Evolutionary conservation across 2,888 invertebrate genomes (phyloP).

Genomic region (Apodemia mormo): DNA sequence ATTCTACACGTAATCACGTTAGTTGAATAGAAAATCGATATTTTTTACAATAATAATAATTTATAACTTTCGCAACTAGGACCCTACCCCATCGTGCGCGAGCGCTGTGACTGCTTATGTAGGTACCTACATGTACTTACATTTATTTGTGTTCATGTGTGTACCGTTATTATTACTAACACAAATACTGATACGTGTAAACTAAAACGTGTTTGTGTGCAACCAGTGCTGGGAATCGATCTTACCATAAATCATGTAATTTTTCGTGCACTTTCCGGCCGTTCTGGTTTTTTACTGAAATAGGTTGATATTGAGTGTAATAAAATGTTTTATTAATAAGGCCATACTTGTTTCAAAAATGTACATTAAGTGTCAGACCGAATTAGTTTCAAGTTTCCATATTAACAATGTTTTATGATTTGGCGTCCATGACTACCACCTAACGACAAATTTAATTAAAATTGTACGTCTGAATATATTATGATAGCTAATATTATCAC

Average conservation of each 20-base stretch:
- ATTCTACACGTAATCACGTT: too few species aligned
- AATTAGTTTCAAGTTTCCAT: constrained; percentile 12
- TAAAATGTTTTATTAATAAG: constrained; percentile 50
- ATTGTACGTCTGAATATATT: too few species aligned
- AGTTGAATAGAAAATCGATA: not conserved
- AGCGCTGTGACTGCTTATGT: constrained; percentile 57
- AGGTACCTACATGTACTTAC: constrained; percentile 39
- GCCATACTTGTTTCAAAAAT: constrained; percentile 11
- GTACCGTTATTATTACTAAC: constrained; percentile 65
- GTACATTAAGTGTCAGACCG: not conserved
- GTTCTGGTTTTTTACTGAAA: constrained; percentile 36
- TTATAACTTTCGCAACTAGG: constrained; percentile 48
- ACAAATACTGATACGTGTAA: constrained; percentile 50
- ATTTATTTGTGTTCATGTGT: constrained; percentile 46
- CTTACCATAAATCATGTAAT: constrained; percentile 53
- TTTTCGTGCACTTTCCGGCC: constrained; percentile 61
- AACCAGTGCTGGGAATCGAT: constrained; percentile 52
- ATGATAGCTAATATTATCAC: too few species aligned
- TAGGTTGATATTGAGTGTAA: constrained; percentile 31
- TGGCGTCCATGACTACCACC: not conserved
- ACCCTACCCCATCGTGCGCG: constrained; percentile 48
- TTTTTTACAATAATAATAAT: not conserved
- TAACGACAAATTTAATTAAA: too few species aligned
- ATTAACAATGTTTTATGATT: not conserved
- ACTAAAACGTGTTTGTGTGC: constrained; percentile 43